Conservation (phyloP, 2,113 vertebrate genomes). For the Melozone crissalis region DNA sequence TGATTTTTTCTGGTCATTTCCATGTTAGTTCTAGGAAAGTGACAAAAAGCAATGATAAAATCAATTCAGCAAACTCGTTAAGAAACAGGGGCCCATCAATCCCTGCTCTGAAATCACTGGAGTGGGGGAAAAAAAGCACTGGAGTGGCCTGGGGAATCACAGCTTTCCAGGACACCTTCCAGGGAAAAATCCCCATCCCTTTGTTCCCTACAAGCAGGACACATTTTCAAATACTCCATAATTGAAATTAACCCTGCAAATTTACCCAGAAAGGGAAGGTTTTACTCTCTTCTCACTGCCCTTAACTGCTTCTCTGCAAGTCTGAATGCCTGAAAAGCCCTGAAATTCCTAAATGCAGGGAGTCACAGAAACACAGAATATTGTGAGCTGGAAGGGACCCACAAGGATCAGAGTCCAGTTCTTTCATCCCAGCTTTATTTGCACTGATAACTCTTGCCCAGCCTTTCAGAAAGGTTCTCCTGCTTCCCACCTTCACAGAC, state of each 20-base stretch:
- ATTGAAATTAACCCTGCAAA: background rate
- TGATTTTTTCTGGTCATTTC: background rate
- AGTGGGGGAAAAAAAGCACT: background rate
- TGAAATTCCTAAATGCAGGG: background rate
- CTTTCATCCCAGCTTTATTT: background rate
- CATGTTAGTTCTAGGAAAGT: background rate
- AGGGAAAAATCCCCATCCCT: background rate
- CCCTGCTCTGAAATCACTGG: background rate
- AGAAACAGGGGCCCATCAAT: background rate
- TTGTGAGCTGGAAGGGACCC: background rate
- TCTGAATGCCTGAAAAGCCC: background rate
- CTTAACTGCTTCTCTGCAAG: background rate
- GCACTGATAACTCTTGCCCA: background rate
- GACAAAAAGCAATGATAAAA: slow-evolving; percentile 50
- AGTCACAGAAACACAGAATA: background rate
- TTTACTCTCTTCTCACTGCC: background rate
- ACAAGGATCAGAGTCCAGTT: background rate
- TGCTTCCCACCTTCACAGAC: background rate
- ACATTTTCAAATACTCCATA: background rate
- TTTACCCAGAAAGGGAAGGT: background rate
- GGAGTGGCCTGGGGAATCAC: background rate
- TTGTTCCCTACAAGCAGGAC: background rate
- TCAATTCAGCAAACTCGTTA: slow-evolving; percentile 12
- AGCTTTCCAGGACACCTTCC: background rate
- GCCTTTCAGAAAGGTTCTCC: background rate